Conservation (phyloP, 1,140 invertebrate genomes). For the Zaprionus capensis region DNA sequence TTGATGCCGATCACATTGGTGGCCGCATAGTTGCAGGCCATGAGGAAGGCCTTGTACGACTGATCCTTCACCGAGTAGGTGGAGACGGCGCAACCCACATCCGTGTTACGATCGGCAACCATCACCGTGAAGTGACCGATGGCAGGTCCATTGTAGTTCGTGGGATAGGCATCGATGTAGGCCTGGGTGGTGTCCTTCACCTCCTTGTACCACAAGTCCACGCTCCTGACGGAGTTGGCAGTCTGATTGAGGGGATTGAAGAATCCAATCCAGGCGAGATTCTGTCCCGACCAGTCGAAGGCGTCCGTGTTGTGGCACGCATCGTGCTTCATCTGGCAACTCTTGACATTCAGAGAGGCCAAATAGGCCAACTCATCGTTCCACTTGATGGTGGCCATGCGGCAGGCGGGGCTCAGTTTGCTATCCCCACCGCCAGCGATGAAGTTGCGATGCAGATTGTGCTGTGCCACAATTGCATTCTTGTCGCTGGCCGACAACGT, state of each 20-base stretch:
- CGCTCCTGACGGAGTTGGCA: constrained; percentile 20
- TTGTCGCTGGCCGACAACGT: constrained; percentile 35
- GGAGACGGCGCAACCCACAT: constrained; percentile 69
- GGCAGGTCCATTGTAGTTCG: constrained; percentile 49
- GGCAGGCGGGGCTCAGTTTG: constrained; percentile 60
- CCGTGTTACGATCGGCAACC: constrained; percentile 68
- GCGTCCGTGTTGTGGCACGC: constrained; percentile 68
- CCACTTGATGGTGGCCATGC: constrained; percentile 80
- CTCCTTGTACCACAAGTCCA: constrained; percentile 69
- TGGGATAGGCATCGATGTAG: constrained; percentile 63
- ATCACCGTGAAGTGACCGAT: constrained; percentile 79
- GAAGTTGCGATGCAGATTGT: constrained; percentile 63
- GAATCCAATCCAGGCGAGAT: constrained; percentile 69
- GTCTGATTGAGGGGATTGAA: constrained; percentile 42
- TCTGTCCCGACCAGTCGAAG: constrained; percentile 74
- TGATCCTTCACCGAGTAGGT: constrained; percentile 47
- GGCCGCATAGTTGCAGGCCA: constrained; percentile 75
- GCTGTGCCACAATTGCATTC: constrained; percentile 44
- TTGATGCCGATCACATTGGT: constrained; percentile 66
- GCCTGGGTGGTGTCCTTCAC: constrained; percentile 42
- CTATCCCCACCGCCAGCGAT: constrained; percentile 60
- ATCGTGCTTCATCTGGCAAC: constrained; percentile 70
- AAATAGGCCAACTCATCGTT: constrained; percentile 69
- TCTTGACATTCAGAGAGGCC: constrained; percentile 67
- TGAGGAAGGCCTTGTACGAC: constrained; percentile 56